Base-by-base conservation (phyloP, 37 sponge, comb jelly and placozoan genomes). In the Spongia lamella region DNA sequence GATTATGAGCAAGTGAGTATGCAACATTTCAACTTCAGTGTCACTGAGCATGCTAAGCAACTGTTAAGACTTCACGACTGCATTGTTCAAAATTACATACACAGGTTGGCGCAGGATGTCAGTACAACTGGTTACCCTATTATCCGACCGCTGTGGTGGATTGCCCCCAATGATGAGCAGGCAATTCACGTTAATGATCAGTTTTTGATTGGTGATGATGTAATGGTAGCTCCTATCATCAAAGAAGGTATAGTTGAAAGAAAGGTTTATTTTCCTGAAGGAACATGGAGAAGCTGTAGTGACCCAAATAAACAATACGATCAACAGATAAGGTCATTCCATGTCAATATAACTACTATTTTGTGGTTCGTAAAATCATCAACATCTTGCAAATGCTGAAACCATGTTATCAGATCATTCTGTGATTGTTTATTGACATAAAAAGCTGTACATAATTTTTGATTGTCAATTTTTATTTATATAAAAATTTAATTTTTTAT, bases 71-170 rank as follows among this genome's bases (percentile, higher is more conserved):
- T 91, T 14, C 91, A 94, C 38, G n/a, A 2, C 0, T 16, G 19
- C 11, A 56, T 88, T 7, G 61, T 39, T 15, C 33, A 70, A 0
- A 7, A 17, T 2, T 30, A 73, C 53, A 75, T 84, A 14, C 33
- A 61, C 20, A 54, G 52, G n/a, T 38, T 89, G 20, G 73, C 64
- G 11, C 26, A 38, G 4, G 53, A 81, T 14, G 60, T 70, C 20
- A 24, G 40, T 1, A 50, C n/a, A 0, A 83, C 40, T 19, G 59
- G 71, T 9, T 61, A 75, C 61, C 96, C 96, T 24, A 75, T 94
- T 9, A 71, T 94, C 27, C 96, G 96, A 16, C 92, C 96, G 0
- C 65, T 94, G 51, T 94, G 96, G 96, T 94, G 96, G 96, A 64
- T 80, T 11, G 78, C 53, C 21, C 73, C 81, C 0, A 52, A 40